Evolutionary conservation across 2,113 vertebrate species (phyloP).

Genomic region (Colistium nudipinnis): DNA sequence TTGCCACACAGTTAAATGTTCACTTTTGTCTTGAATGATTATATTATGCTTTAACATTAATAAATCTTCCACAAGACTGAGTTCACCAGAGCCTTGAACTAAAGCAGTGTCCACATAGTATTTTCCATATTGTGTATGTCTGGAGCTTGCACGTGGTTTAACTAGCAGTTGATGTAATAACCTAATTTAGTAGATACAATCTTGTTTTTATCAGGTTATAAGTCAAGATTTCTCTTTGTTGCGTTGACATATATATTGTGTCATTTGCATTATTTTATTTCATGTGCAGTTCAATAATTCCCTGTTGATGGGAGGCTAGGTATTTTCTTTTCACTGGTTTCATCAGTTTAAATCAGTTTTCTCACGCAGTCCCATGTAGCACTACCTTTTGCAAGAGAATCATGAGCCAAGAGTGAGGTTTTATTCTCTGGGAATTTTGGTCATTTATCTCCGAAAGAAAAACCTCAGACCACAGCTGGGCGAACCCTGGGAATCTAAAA

Average conservation of each 20-base stretch:
- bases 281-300: neutral
- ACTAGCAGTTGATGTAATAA: neutral
- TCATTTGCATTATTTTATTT: neutral
- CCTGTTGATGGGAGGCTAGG: neutral
- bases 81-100: too few species aligned
- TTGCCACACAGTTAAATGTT: too few species aligned
- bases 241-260: neutral
- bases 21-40: too few species aligned
- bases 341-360: neutral
- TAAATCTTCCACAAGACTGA: too few species aligned
- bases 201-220: neutral
- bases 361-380: neutral
- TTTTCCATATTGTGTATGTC: too few species aligned
- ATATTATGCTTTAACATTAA: too few species aligned
- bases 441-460: conserved; percentile 13
- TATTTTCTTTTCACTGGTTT: neutral
- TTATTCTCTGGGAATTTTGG: neutral
- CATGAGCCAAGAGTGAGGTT: neutral
- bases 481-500: conserved; percentile 8
- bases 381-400: neutral
- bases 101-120: too few species aligned
- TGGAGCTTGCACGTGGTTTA: too few species aligned
- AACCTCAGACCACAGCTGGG: neutral
- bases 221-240: neutral
- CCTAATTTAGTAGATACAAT: neutral